These are phyloP conservation scores for Meteorus sp. DNA, from an alignment of 1,140 invertebrate genomes.

Conservation along the genomic window DNA sequence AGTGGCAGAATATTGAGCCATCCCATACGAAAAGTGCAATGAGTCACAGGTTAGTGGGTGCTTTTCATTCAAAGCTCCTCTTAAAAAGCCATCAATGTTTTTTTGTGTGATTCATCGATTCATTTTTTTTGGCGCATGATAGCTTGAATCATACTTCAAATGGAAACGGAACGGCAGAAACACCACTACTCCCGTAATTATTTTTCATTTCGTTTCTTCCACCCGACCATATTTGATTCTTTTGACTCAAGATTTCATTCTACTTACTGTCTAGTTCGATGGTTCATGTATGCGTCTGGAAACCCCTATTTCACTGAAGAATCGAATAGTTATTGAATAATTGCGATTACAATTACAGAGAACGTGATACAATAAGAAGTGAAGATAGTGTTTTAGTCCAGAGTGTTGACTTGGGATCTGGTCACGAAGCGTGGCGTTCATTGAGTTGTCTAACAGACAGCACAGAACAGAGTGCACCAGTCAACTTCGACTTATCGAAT, in stretches of 20 bases:
- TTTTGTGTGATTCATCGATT: conserved; percentile 1
- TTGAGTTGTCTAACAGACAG: conserved; percentile 83
- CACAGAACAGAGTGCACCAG: conserved; percentile 84
- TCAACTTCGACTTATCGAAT: conserved; percentile 91
- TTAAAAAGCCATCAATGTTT: not conserved
- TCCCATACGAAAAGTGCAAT: conserved; percentile 50
- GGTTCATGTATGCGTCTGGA: too few relatives aligned
- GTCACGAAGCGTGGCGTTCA: conserved; percentile 74
- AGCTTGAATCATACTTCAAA: conserved; percentile 32
- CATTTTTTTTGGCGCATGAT: conserved; percentile 31
- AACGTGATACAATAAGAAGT: conserved; percentile 52
- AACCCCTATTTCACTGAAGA: not conserved
- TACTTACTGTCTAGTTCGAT: too few relatives aligned
- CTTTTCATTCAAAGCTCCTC: conserved; percentile 2
- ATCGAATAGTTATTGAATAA: conserved; percentile 16
- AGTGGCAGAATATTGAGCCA: conserved; percentile 46
- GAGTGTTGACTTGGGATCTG: conserved; percentile 55
- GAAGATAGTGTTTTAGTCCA: conserved; percentile 60
- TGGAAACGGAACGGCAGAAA: conserved; percentile 27
- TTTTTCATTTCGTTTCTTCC: conserved; percentile 18
- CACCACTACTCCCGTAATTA: conserved; percentile 32
- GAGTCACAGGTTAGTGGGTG: conserved; percentile 48
- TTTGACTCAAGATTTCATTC: too few relatives aligned
- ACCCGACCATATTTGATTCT: conserved; percentile 1
- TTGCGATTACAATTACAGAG: conserved; percentile 32